A percentile compares a stretch with the other conserved stretches of the same genome.
Conservation (phyloP, 2,113 vertebrate genomes). For the Ptyas mucosa region DNA sequence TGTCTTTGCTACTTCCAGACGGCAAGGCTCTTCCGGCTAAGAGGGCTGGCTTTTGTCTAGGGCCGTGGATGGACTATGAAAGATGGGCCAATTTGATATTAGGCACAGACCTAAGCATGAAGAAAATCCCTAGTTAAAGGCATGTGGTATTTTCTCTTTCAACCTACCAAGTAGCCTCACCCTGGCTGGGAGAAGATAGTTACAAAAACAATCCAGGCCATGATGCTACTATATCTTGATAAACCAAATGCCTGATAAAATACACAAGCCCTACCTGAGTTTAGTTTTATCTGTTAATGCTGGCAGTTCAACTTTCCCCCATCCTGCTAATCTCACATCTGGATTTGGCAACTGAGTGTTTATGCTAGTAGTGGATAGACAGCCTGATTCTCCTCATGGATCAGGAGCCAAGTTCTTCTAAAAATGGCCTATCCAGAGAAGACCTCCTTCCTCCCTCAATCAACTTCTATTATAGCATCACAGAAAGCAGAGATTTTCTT, state of each 20-base stretch:
- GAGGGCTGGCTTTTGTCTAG: not conserved
- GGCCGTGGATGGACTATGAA: not conserved
- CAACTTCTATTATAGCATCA: not conserved
- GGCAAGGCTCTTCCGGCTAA: not conserved
- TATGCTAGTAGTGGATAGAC: too few relatives aligned
- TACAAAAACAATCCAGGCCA: not conserved
- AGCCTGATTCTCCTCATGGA: not conserved
- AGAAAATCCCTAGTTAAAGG: not conserved
- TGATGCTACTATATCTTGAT: not conserved
- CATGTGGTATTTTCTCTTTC: not conserved
- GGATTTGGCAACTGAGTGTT: not conserved
- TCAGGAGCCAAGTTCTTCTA: not conserved
- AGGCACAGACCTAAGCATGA: not conserved
- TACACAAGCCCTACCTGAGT: not conserved
- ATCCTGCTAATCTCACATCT: not conserved
- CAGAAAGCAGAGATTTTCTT: not conserved
- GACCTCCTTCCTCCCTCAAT: too few relatives aligned
- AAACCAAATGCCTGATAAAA: not conserved
- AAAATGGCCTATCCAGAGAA: not conserved
- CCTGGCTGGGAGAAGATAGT: not conserved
- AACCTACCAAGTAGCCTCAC: not conserved
- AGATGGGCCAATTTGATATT: not conserved
- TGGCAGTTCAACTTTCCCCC: not conserved
- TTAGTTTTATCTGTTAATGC: not conserved
- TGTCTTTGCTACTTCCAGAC: not conserved